These are phyloP conservation scores for Euglossa dilemma DNA, from an alignment of 1,140 invertebrate genomes.

Conservation along the genomic window DNA sequence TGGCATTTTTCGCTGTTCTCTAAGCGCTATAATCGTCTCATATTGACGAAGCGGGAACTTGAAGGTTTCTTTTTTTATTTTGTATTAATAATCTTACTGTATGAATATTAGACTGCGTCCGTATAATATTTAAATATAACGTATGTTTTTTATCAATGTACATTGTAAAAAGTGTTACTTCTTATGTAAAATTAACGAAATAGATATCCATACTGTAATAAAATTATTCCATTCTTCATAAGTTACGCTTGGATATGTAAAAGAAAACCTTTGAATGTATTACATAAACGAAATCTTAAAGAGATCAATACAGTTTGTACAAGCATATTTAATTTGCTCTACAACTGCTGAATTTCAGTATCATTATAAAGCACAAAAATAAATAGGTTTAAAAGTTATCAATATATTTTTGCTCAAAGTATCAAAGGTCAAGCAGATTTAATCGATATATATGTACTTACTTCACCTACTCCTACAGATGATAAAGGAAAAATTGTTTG, in stretches of 20 bases:
- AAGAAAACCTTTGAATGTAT: background rate
- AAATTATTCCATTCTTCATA: background rate
- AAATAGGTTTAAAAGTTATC: slow-evolving; percentile 20
- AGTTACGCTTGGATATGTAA: background rate
- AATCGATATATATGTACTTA: background rate
- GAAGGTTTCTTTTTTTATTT: background rate
- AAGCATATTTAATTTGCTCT: too few species aligned
- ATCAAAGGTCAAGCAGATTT: slow-evolving; percentile 34
- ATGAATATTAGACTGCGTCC: background rate
- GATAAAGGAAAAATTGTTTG: background rate
- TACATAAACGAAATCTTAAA: background rate
- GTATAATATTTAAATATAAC: background rate
- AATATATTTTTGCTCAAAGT: background rate
- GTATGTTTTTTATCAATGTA: background rate
- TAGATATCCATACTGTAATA: background rate
- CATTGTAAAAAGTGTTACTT: background rate
- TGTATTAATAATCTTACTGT: background rate
- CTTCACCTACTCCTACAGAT: background rate
- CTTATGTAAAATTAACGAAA: background rate
- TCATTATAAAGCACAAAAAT: background rate
- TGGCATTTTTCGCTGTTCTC: slow-evolving; percentile 31
- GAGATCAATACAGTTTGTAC: background rate
- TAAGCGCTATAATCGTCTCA: slow-evolving; percentile 15
- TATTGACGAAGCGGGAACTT: slow-evolving; percentile 26
- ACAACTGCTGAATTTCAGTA: background rate